These are phyloP conservation scores for Bucco capensis DNA, from an alignment of 2,113 vertebrate genomes.

Conservation along the genomic window DNA sequence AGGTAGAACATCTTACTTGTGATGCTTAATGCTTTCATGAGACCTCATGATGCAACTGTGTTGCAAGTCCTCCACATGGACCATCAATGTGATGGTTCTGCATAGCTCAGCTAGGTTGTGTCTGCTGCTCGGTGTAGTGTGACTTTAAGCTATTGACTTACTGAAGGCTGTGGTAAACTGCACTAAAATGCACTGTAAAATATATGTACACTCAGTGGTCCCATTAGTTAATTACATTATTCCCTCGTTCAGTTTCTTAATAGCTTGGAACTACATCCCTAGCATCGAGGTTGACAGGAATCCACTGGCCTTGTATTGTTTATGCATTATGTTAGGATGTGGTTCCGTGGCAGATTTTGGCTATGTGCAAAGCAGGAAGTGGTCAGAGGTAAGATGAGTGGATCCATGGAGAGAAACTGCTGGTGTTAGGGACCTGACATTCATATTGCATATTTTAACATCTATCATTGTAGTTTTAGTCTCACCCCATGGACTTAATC, in stretches of 20 bases:
- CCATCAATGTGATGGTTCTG: rapidly evolving
- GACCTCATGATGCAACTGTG: neutral
- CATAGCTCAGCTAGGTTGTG: neutral
- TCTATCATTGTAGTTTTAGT: neutral
- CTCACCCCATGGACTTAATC: neutral
- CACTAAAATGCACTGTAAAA: neutral
- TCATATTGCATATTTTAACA: neutral
- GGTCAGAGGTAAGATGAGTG: neutral
- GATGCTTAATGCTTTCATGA: neutral
- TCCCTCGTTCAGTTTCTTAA: neutral
- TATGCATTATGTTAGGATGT: neutral
- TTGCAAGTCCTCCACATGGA: neutral
- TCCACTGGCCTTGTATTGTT: neutral
- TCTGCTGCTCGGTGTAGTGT: neutral
- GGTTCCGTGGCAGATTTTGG: neutral
- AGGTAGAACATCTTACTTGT: neutral
- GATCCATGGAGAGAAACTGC: neutral
- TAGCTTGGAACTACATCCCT: neutral
- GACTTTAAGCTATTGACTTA: neutral
- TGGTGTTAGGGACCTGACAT: neutral
- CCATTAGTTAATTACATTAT: neutral
- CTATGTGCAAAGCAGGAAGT: neutral
- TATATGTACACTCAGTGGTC: neutral
- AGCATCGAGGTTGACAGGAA: neutral
- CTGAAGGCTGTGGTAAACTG: neutral